Percentiles rank a stretch among this genome's conserved stretches.
Conservation (phyloP, 2,113 vertebrate genomes). For the Sapayoa aenigma region DNA sequence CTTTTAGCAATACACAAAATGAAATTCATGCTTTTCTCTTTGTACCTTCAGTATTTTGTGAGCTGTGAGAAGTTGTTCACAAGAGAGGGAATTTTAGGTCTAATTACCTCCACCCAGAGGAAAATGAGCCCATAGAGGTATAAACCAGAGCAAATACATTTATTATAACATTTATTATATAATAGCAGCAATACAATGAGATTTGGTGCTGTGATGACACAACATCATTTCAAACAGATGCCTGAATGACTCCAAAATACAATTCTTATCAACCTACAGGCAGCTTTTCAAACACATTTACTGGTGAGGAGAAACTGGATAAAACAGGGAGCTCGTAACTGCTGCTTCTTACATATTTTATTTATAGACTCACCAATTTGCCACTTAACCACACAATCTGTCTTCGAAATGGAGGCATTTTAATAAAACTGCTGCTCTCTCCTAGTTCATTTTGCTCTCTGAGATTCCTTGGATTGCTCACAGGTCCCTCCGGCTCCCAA, state of each 20-base stretch:
- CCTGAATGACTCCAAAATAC: background rate
- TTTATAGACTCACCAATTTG: constrained; percentile 33
- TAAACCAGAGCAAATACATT: background rate
- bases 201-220: background rate
- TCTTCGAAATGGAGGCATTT: constrained; percentile 16
- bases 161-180: background rate
- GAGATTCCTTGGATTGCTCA: background rate
- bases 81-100: background rate
- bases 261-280: background rate
- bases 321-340: background rate
- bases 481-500: background rate
- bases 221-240: background rate
- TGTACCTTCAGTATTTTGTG: background rate
- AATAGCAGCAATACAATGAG: background rate
- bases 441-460: background rate
- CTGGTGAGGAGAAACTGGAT: background rate
- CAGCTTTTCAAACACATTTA: background rate
- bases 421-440: background rate
- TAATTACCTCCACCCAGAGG: constrained; percentile 13
- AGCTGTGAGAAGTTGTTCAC: background rate
- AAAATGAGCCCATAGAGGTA: background rate
- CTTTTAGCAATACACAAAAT: background rate
- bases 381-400: constrained; percentile 4
- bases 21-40: background rate
- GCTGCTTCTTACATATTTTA: background rate